phyloP scores from a whole-genome alignment of 53 echinoderm and acorn worm genomes.

The Antedon mediterranea region DNA sequence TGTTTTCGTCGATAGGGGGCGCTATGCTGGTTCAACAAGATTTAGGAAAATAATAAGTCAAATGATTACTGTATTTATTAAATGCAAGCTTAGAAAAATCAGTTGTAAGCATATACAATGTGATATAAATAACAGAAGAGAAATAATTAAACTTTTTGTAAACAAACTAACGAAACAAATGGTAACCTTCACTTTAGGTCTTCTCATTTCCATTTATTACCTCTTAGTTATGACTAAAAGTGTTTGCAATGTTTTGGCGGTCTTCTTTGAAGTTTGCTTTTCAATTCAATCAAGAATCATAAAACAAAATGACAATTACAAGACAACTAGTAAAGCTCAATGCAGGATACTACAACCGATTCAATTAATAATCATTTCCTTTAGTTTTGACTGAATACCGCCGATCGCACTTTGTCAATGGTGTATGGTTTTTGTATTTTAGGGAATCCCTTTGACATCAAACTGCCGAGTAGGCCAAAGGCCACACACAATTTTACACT shows the following conservation, averaged over 20 bases:
- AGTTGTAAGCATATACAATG: too few relatives aligned
- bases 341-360: not conserved
- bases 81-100: too few relatives aligned
- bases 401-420: not conserved
- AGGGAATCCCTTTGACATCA: not conserved
- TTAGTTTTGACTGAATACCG: not conserved
- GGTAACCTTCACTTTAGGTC: not conserved
- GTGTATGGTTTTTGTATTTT: not conserved
- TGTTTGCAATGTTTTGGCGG: not conserved
- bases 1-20: not conserved
- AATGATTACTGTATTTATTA: not conserved
- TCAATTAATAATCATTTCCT: not conserved
- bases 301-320: not conserved
- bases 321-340: not conserved
- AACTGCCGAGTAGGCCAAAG: not conserved
- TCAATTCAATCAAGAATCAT: not conserved
- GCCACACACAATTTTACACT: too few relatives aligned
- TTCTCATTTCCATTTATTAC: not conserved
- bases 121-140: too few relatives aligned
- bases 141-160: not conserved
- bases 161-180: not conserved
- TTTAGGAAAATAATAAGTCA: not conserved
- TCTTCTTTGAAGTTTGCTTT: not conserved
- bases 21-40: not conserved
- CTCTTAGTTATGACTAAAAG: not conserved